A percentile compares a stretch with the other conserved stretches of the same genome.
Evolutionary conservation across 2,888 invertebrate genomes (phyloP).

Genomic region (Tetragonula carbonaria): DNA sequence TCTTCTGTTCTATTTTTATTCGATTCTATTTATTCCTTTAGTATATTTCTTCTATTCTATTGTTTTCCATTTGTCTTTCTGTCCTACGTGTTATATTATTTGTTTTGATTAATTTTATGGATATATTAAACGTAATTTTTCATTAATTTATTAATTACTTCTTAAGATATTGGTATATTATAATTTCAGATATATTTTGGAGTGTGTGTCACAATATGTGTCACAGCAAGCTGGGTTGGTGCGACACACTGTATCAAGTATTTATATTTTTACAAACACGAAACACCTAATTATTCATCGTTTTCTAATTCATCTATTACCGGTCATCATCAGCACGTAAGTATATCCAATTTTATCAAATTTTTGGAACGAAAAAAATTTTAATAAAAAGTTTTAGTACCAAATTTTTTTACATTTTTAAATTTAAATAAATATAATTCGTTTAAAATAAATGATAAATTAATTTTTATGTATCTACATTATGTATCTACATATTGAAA

Average conservation of each 20-base stretch:
- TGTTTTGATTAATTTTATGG: not conserved
- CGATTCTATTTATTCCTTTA: too few species aligned
- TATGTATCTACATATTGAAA: not conserved
- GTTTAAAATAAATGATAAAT: not conserved
- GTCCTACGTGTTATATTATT: too few species aligned
- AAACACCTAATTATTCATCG: constrained; percentile 74
- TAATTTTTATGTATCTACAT: not conserved
- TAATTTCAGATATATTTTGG: constrained; percentile 92
- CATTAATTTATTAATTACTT: not conserved
- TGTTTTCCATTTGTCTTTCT: too few species aligned
- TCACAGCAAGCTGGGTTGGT: constrained; percentile 96
- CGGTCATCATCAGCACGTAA: constrained; percentile 84
- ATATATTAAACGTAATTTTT: not conserved
- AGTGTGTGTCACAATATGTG: constrained; percentile 92
- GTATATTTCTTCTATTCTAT: too few species aligned
- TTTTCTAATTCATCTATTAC: constrained; percentile 83
- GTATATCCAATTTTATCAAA: constrained; percentile 52
- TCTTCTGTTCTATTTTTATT: not conserved
- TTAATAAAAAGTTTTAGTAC: not conserved
- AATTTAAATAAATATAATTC: not conserved
- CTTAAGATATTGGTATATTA: not conserved
- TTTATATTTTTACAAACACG: constrained; percentile 88
- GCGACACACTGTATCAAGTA: constrained; percentile 96
- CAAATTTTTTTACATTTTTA: not conserved
- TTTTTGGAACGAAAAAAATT: not conserved